Conservation (phyloP, 1,140 invertebrate species). For the Babylonia areolata region DNA sequence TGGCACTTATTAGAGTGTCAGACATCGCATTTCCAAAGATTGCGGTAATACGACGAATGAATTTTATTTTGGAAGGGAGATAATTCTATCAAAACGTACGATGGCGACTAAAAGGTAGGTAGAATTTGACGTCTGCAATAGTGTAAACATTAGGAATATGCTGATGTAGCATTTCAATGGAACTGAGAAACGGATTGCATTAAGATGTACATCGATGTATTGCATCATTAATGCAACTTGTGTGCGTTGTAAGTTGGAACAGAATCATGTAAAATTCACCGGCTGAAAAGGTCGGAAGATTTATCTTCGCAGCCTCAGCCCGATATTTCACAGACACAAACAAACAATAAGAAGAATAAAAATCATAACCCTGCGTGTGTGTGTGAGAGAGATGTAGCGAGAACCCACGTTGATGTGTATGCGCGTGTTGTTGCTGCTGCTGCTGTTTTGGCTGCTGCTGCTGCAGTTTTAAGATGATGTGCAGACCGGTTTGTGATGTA, state of each 20-base stretch:
- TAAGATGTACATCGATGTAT: neutral
- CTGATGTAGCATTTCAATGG: neutral
- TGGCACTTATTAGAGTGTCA: neutral
- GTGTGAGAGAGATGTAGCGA: too few relatives aligned
- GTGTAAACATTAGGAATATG: neutral
- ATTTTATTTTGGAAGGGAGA: neutral
- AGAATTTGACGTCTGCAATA: neutral
- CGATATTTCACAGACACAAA: too few relatives aligned
- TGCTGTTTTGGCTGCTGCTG: too few relatives aligned
- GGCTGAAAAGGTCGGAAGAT: too few relatives aligned
- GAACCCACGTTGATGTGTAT: too few relatives aligned
- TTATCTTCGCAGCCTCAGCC: too few relatives aligned
- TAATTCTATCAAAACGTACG: neutral
- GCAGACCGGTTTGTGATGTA: too few relatives aligned
- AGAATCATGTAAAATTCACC: neutral
- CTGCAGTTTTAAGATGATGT: too few relatives aligned
- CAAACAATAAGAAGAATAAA: too few relatives aligned
- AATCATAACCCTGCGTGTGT: too few relatives aligned
- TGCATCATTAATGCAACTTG: neutral
- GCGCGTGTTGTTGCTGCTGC: too few relatives aligned
- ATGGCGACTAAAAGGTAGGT: constrained; percentile 14
- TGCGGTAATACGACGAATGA: neutral
- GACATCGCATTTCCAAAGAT: neutral
- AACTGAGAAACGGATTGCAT: neutral
- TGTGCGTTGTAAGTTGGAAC: neutral